These are phyloP conservation scores for Hirudinaria manillensis DNA, from an alignment of 2,888 invertebrate genomes.

Conservation along the genomic window DNA sequence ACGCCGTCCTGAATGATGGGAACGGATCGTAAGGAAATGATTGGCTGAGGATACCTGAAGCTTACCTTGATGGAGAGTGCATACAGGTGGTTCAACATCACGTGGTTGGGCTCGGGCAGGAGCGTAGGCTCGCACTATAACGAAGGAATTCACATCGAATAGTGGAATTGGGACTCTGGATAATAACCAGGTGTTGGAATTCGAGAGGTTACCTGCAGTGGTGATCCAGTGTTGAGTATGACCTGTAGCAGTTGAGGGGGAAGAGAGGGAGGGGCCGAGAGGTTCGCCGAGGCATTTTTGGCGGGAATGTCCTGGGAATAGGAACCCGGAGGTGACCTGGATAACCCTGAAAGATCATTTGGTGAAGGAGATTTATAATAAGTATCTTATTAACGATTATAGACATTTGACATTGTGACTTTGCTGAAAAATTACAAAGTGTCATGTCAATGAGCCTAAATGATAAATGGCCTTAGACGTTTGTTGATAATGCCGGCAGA, in stretches of 20 bases:
- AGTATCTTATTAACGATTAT: too few species aligned
- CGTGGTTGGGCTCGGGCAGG: constrained; percentile 98
- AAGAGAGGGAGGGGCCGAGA: constrained; percentile 87
- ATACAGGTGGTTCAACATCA: constrained; percentile 98
- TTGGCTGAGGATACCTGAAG: background rate
- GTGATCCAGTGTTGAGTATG: constrained; percentile 96
- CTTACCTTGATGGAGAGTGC: constrained; percentile 84
- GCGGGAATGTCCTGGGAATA: constrained; percentile 74
- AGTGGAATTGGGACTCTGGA: background rate
- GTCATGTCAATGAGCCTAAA: too few species aligned
- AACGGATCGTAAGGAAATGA: background rate
- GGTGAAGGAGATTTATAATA: constrained; percentile 28
- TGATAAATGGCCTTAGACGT: too few species aligned
- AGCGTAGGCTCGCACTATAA: constrained; percentile 91
- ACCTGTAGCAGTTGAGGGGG: constrained; percentile 97
- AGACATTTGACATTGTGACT: too few species aligned
- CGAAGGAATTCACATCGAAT: constrained; percentile 47
- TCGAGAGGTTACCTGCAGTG: constrained; percentile 54
- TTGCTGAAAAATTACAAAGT: too few species aligned
- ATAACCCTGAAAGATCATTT: constrained; percentile 27
- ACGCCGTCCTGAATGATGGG: constrained; percentile 72
- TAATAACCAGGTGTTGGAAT: background rate
- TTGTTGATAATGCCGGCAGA: too few species aligned
- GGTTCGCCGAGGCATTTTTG: constrained; percentile 80
- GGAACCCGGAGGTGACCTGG: constrained; percentile 53